These are phyloP conservation scores for Helobdella robusta DNA, from an alignment of 2,888 invertebrate species.

Conservation along the genomic window DNA sequence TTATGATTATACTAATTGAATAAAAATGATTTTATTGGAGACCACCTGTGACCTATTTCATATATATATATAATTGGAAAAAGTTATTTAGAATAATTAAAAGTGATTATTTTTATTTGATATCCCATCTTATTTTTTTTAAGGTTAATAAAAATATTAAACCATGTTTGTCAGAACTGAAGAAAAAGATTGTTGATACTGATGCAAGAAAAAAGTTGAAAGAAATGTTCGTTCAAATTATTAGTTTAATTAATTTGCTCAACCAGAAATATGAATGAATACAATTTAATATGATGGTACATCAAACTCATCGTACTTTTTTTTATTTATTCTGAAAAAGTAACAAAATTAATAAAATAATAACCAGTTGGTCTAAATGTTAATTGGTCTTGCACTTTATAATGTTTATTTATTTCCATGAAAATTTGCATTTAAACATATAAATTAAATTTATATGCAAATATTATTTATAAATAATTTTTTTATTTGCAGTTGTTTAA, in stretches of 20 bases:
- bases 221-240: background rate
- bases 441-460: background rate
- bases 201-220: background rate
- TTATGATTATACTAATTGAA: too few species aligned
- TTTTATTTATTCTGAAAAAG: too few species aligned
- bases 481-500: background rate
- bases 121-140: background rate
- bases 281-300: too few species aligned
- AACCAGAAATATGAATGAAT: background rate
- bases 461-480: background rate
- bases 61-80: too few species aligned
- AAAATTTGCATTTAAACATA: background rate
- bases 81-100: too few species aligned
- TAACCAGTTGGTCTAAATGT: too few species aligned
- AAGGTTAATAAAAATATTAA: slow-evolving; percentile 15
- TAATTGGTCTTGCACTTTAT: too few species aligned
- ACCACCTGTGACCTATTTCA: too few species aligned
- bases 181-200: background rate
- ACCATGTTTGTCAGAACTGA: slow-evolving; percentile 2
- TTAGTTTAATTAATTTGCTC: background rate
- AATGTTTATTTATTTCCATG: background rate
- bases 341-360: too few species aligned
- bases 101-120: too few species aligned
- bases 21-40: too few species aligned
- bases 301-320: too few species aligned